Percentiles rank a stretch among this genome's conserved stretches.
These are phyloP conservation scores for Mizuhopecten yessoensis DNA, from an alignment of 1,140 invertebrate species.

Conservation along the genomic window DNA sequence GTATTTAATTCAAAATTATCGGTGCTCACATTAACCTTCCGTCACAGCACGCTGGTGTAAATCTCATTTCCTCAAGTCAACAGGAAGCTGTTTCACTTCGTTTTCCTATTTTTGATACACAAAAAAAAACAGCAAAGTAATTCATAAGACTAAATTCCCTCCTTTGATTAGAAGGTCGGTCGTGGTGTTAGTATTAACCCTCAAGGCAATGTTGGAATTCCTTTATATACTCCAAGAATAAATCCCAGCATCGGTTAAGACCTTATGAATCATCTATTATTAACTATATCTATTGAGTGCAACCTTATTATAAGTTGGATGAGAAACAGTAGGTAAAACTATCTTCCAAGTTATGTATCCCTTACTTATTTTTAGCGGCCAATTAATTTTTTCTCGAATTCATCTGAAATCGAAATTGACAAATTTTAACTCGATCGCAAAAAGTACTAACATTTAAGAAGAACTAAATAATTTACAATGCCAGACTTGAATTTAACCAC, in stretches of 20 bases:
- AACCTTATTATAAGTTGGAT: no score
- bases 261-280: neutral
- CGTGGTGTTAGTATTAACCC: neutral
- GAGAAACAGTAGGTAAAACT: no score
- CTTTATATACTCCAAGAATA: neutral
- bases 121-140: neutral
- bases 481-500: no score
- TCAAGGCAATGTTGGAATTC: neutral
- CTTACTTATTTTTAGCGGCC: no score
- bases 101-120: neutral
- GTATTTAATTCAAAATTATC: neutral
- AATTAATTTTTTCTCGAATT: no score
- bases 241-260: neutral
- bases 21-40: neutral
- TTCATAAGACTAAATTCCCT: neutral
- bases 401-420: no score
- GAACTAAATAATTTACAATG: no score
- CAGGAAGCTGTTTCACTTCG: neutral
- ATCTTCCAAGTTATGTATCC: no score
- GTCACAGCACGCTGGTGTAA: neutral
- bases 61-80: neutral
- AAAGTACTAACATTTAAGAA: no score
- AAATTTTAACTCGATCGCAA: no score
- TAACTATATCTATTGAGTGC: no score
- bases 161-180: neutral